A percentile compares a stretch with the other conserved stretches of the same genome.
Conservation (phyloP, 2,113 vertebrate genomes). For the Campylomormyrus tamandua region DNA sequence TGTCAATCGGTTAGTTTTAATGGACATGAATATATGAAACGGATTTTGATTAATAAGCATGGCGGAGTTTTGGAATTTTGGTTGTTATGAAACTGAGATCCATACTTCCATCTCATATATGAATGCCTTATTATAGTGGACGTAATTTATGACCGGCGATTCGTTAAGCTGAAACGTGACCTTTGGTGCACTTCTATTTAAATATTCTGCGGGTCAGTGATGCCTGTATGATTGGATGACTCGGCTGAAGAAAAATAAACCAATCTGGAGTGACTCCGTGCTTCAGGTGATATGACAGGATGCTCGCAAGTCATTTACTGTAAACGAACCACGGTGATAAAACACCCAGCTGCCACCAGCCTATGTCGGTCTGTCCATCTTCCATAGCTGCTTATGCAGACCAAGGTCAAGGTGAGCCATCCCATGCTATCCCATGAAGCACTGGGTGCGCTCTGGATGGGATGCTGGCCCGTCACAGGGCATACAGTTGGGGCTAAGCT, state of each 20-base stretch:
- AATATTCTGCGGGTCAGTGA: conserved; percentile 44
- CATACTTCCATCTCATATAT: conserved; percentile 58
- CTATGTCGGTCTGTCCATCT: background rate
- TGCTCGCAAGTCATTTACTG: background rate
- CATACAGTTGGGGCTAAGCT: background rate
- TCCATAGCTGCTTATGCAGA: background rate
- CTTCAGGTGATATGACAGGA: background rate
- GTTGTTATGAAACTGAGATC: conserved; percentile 45
- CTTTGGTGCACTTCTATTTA: conserved; percentile 50
- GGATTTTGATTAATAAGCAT: conserved; percentile 60
- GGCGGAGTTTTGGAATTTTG: conserved; percentile 36
- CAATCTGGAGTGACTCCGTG: background rate
- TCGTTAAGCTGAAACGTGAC: conserved; percentile 56
- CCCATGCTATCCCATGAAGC: background rate
- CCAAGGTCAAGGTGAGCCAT: background rate
- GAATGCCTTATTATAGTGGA: conserved; percentile 51
- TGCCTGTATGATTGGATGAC: background rate
- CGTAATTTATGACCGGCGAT: conserved; percentile 52
- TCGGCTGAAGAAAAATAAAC: background rate
- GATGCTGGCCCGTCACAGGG: background rate
- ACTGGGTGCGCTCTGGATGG: background rate
- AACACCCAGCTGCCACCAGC: background rate
- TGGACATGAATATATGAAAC: conserved; percentile 48
- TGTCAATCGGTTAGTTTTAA: conserved; percentile 61
- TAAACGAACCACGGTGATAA: background rate